Conservation (phyloP, 1,140 invertebrate genomes). For the Drosophila orena region DNA sequence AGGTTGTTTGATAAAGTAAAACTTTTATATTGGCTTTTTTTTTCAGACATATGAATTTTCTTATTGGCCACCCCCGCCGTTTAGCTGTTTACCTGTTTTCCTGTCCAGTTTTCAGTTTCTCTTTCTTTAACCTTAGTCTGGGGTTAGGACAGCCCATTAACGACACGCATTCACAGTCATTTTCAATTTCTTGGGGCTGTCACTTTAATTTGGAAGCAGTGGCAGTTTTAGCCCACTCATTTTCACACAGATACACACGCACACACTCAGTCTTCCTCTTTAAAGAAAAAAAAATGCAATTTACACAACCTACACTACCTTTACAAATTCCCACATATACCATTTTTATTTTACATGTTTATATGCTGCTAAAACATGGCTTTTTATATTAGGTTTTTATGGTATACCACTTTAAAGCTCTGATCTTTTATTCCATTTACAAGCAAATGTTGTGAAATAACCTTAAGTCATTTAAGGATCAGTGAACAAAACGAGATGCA, state of each 20-base stretch:
- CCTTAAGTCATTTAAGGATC: no score
- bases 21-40: not conserved
- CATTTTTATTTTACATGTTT: not conserved
- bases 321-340: constrained; percentile 8
- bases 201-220: constrained; percentile 79
- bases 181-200: constrained; percentile 76
- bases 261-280: constrained; percentile 1
- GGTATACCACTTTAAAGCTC: not conserved
- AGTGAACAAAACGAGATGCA: no score
- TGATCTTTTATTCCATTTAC: not conserved
- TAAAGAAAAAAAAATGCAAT: constrained; percentile 55
- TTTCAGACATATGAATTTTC: constrained; percentile 48
- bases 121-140: constrained; percentile 57
- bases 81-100: constrained; percentile 13
- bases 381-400: not conserved
- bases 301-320: constrained; percentile 53
- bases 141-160: constrained; percentile 71
- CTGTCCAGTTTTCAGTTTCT: constrained; percentile 53
- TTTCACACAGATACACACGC: constrained; percentile 18
- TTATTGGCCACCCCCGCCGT: constrained; percentile 11
- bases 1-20: no score
- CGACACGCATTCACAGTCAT: constrained; percentile 70
- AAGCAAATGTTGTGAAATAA: no score
- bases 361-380: not conserved
- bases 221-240: constrained; percentile 57